Percentiles rank a stretch among this genome's conserved stretches.
Evolutionary conservation across 2,113 vertebrate genomes (phyloP).

Genomic region (Strix uralensis): DNA sequence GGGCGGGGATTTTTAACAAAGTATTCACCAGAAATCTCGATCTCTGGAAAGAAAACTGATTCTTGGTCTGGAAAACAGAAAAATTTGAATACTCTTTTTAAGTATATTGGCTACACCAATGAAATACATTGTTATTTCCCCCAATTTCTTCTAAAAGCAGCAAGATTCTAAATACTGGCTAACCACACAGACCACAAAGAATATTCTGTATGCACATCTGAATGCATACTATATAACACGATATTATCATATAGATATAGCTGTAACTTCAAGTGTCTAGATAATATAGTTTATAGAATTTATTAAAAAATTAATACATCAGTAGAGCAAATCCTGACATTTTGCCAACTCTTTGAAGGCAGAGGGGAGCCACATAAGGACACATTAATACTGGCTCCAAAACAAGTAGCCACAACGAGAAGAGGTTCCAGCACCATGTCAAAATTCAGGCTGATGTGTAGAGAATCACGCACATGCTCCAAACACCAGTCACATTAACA

Average conservation of each 20-base stretch:
- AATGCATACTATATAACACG: not conserved
- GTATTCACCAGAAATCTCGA: not conserved
- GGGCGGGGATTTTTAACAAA: rapidly evolving
- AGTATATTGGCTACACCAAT: not conserved
- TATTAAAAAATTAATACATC: not conserved
- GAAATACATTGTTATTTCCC: not conserved
- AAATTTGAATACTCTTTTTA: not conserved
- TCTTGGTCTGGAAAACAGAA: not conserved
- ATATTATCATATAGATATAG: not conserved
- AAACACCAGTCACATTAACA: not conserved
- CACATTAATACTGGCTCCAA: not conserved
- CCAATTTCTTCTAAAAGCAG: not conserved
- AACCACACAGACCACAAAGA: not conserved
- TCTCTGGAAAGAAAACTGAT: not conserved
- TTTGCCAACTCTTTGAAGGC: not conserved
- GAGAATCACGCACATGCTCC: not conserved
- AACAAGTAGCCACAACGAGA: not conserved
- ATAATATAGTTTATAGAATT: not conserved
- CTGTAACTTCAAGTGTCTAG: not conserved
- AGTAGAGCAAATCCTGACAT: not conserved
- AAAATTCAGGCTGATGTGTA: not conserved
- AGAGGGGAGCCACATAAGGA: not conserved
- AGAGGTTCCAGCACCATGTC: not conserved
- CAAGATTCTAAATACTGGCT: not conserved
- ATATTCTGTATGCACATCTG: not conserved